Evolutionary conservation across 2,113 vertebrate species (phyloP), one percentile per base, ranked within the genome.

Genomic region (Triplophysa dalaica): DNA sequence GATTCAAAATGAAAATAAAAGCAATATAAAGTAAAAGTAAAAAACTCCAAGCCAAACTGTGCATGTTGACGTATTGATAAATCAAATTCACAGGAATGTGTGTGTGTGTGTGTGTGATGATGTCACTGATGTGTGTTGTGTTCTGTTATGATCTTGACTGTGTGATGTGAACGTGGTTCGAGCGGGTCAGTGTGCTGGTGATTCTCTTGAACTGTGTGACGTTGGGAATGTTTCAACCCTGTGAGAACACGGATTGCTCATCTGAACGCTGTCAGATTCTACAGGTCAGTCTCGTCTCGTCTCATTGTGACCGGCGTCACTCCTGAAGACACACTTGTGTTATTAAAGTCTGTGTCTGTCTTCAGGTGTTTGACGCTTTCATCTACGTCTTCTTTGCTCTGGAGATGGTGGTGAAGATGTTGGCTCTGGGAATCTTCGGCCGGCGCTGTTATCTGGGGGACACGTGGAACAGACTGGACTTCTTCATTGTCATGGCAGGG

Each of bases 401-500:
- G 94, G 97, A 99, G 93, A 99, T 99, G 97, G 93, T 99, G 65
- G 91, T 99, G 79, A 99, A 99, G 90, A 99, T 99, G 95, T 92
- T 98, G 72, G 97, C 97, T 63, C 86, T 99, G 87, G 97, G 97
- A n/a, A 98, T 99, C 83, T 97, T 99, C 38, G 97, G 97, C 19
- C 95, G 92, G 45, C 96, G 95, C 76, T 95, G 95, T 90, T 99
- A 99, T 90, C 94, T 99, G 8, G 97, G 97, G 29, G 97, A 99
- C 89, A 98, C 97, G 0, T 99, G 97, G 97, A 99, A 99, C 87
- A 92, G 97, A 2, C 90, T 99, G 91, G 97, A 99, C 79, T 98
- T 99, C 92, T 98, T 99, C 81, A 99, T 99, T 54, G 97, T 99
- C 80, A 97, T 98, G 96, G 95, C 97, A 29, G 97, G 97, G 77